Base-by-base conservation (phyloP, 1,140 invertebrate genomes). In the Drosophila kanapiae region DNA sequence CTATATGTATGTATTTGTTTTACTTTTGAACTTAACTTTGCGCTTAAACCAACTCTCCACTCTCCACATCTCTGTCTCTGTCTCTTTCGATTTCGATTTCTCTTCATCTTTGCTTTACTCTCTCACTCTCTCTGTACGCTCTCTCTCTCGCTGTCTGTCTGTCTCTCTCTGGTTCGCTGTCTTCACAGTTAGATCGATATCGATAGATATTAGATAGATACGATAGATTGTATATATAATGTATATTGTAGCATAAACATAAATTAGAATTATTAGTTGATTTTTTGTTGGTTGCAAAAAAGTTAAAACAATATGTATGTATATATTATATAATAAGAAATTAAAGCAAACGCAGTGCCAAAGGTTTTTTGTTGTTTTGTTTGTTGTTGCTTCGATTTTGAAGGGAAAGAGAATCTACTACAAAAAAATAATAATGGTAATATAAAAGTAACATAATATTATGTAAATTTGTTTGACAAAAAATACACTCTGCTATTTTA, bases 381-480 rank as follows among this genome's bases (percentile, higher is more conserved):
- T 31, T 63, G 29, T 29, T 48, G 10, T 37, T 33, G 31, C 51
- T 43, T 38, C 5, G 35, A 51, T 72, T 49, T 71, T 65, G 29
- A 57, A 33, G 38, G 35, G 45, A 38, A 57, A 76, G 29, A 76
- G 75, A 78, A 51, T 76, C 71, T 78, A 78, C 56, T 78, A 78
- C 74, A 69, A 70, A 78, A 75, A 78, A 78, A 71, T 51, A 78
- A 56, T 56, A 56, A 56, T 6, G 2, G 53, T 76, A 76, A 68
- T 81, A 67, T 81, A 48, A 69, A 63, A 64, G 67, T 81, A 62
- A 76, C 56, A 76, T 76, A 76, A 67, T 71, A 57, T 54, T 85
- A 82, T 88, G 80, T 87, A 87, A 80, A 80, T 87, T 87, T 88
- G 84, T 88, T 88, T 90, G 84, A 88, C 84, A 88, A 88, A 88